Base-by-base conservation (phyloP, 2,888 invertebrate genomes). In the Orgyia antiqua region DNA sequence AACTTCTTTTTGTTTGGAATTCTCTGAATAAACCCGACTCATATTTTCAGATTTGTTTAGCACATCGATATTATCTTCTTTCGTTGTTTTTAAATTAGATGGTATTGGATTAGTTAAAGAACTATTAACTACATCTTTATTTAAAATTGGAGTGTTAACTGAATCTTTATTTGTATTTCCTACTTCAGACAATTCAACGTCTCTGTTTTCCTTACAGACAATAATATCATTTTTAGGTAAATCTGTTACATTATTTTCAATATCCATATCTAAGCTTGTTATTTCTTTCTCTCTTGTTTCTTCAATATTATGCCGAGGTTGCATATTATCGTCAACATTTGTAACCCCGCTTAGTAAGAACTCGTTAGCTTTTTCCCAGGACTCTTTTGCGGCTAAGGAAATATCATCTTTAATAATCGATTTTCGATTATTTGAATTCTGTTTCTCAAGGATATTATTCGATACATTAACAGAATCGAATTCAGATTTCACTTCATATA, bases 61-160 rank as follows among this genome's bases (percentile, higher is more conserved):
- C 10, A 35, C 4, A 11, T 42, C 31, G 11, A n/a, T n/a, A n/a
- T n/a, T n/a, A n/a, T n/a, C n/a, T n/a, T 20, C 15, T 1, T 21
- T 29, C 20, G 29, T 9, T 6, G 27, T 7, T 10, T 35, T 12
- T 2, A 53, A 5, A 24, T 45, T 34, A 1, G 24, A 17, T 4
- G 51, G 40, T 10, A 51, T 50, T 0, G 51, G 55, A 31, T 43
- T 51, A 0, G 30, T 33, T 4, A 34, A 29, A 1, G 40, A 45
- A 15, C 39, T 15, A 11, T 39, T 35, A n/a, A 31, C 13, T 8
- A 24, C 28, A 3, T 38, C 28, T 4, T 20, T 29, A 10, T 19
- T n/a, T 1, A 21, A 6, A 21, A 2, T 18, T 18, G 7, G 8
- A 18, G n/a, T n/a, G n/a, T n/a, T n/a, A n/a, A n/a, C n/a, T n/a